Percentiles rank a stretch among this genome's conserved stretches.
These are phyloP conservation scores for Cybosia mesomella DNA, from an alignment of 2,888 invertebrate genomes.

Conservation along the genomic window DNA sequence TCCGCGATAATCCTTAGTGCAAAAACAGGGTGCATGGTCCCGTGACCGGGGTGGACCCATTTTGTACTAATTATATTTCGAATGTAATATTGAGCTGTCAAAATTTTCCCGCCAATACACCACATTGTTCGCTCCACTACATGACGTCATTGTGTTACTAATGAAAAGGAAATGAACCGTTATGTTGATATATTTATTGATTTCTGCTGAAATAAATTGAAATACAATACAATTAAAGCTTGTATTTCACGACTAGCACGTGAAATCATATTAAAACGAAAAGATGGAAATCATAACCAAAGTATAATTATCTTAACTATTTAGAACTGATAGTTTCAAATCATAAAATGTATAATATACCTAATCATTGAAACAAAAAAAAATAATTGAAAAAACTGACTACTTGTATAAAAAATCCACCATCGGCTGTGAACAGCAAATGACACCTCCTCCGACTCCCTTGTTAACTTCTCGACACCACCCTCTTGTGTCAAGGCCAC, in stretches of 20 bases:
- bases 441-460: background rate
- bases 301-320: background rate
- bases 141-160: slow-evolving; percentile 77
- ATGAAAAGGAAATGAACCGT: slow-evolving; percentile 84
- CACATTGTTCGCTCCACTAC: slow-evolving; percentile 74
- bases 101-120: slow-evolving; percentile 72
- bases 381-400: too few relatives aligned
- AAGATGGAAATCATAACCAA: background rate
- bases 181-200: slow-evolving; percentile 57
- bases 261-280: background rate
- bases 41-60: too few relatives aligned
- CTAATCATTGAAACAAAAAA: too few relatives aligned
- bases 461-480: slow-evolving; percentile 29
- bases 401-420: background rate
- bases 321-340: background rate
- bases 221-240: background rate
- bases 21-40: too few relatives aligned
- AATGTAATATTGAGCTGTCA: slow-evolving; percentile 71
- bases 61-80: too few relatives aligned
- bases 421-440: background rate
- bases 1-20: too few relatives aligned
- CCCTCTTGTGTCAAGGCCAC: slow-evolving; percentile 45
- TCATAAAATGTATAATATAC: background rate
- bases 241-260: background rate
- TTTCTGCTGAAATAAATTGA: slow-evolving; percentile 23